Base-by-base conservation (phyloP, 2,113 vertebrate genomes). In the Mus spicilegus region DNA sequence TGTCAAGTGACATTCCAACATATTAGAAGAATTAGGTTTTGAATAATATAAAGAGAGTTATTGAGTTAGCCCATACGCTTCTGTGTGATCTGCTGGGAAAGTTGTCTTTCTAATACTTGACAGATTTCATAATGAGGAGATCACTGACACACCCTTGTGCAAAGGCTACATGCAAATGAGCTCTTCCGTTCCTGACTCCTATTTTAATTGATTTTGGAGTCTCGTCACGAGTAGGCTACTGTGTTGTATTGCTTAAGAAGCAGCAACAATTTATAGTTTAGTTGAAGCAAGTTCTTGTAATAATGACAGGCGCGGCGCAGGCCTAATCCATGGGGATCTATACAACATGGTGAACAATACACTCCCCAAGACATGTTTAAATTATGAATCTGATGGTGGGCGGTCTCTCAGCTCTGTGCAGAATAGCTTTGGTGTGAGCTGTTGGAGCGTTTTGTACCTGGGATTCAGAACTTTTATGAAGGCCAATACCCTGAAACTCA, bases 401-500 rank as follows among this genome's bases (percentile, higher is more conserved):
- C 93, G 33, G 95, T 82, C 97, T 96, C 96, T 17, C 75, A 92
- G 92, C 90, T 97, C 88, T 84, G 87, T 94, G 96, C 82, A 93
- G 96, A 98, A 96, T 78, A 87, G 97, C 86, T 97, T 95, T n/a
- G 49, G 97, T 97, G 91, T 96, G 97, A 91, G 98, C 93, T 97
- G 98, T 96, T 97, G 98, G 98, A 97, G 97, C 97, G 84, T 93
- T 97, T 96, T 97, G 97, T 98, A 97, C 98, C 97, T 98, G 95
- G 97, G 97, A 96, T 98, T 97, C 96, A 97, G 98, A 96, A 97
- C 97, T 99, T 99, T 98, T 98, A 98, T 98, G 98, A 98, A 98
- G 98, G 98, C 98, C 98, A 98, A 98, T 98, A 97, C 98, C 97
- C 98, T 98, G 98, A 98, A 98, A 98, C 98, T 98, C 97, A 46